Percentiles rank a stretch among this genome's conserved stretches.
phyloP scores from a whole-genome alignment of 1,140 invertebrate genomes.

The Rhopalosiphum padi region DNA sequence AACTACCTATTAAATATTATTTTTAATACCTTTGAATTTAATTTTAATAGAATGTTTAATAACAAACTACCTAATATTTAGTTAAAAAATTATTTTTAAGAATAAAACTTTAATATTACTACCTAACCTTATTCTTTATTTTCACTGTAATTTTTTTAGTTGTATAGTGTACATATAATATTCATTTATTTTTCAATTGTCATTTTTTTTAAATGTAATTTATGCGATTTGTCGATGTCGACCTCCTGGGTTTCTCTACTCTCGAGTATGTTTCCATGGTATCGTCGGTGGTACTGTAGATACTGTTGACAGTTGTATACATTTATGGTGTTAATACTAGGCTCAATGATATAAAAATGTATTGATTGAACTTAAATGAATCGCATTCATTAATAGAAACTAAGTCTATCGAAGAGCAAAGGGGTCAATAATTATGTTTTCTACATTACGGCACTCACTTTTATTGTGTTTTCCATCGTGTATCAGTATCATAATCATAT shows the following conservation, averaged over 20 bases:
- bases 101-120: no score
- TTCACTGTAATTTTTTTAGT: neutral
- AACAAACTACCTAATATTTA: no score
- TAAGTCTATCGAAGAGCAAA: neutral
- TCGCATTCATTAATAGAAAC: neutral
- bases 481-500: neutral
- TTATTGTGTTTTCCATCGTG: neutral
- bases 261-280: neutral
- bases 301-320: neutral
- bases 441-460: neutral
- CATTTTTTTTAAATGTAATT: neutral
- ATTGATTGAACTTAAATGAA: neutral
- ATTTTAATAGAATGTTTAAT: no score
- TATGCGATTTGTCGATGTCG: neutral
- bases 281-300: neutral
- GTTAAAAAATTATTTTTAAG: no score
- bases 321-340: neutral
- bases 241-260: neutral
- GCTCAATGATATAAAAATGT: neutral
- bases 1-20: no score
- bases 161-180: neutral
- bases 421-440: neutral
- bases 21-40: no score
- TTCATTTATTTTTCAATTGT: neutral
- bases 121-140: neutral